Percentiles rank a stretch among this genome's conserved stretches.
These are phyloP conservation scores for Cheilosia vulpina DNA, from an alignment of 2,888 invertebrate species.

Conservation along the genomic window DNA sequence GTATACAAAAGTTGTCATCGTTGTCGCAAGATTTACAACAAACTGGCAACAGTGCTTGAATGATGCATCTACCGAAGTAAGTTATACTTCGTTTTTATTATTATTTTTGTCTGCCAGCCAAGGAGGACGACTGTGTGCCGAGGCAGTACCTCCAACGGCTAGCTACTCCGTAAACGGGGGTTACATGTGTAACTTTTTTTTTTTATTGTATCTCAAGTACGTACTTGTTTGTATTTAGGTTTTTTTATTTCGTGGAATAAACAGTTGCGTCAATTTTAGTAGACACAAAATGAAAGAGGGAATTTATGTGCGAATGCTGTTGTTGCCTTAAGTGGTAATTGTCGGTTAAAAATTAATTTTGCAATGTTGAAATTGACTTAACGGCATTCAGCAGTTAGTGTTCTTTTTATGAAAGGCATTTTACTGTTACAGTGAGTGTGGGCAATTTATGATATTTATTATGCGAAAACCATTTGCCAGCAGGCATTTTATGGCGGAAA, in stretches of 20 bases:
- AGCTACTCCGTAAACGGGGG: slow-evolving; percentile 23
- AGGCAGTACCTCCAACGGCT: neutral
- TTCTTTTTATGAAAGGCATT: neutral
- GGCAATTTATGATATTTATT: neutral
- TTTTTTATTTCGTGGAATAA: slow-evolving; percentile 65
- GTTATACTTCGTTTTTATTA: slow-evolving; percentile 61
- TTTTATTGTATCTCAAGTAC: slow-evolving; percentile 73
- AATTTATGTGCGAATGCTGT: neutral
- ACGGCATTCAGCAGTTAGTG: neutral
- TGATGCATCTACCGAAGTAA: slow-evolving; percentile 54
- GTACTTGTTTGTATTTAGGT: slow-evolving; percentile 71
- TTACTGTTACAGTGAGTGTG: neutral
- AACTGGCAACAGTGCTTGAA: slow-evolving; percentile 27
- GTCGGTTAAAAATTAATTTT: slow-evolving; percentile 57
- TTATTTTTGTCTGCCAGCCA: slow-evolving; percentile 47
- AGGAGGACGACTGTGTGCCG: neutral
- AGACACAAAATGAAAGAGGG: slow-evolving; percentile 20
- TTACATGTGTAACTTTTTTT: slow-evolving; percentile 66
- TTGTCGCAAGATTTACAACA: slow-evolving; percentile 22
- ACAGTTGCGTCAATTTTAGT: slow-evolving; percentile 63
- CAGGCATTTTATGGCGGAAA: no score
- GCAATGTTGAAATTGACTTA: slow-evolving; percentile 53
- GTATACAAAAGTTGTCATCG: slow-evolving; percentile 9
- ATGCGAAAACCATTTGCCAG: no score
- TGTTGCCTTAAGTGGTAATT: slow-evolving; percentile 27